phyloP scores from a whole-genome alignment of 2,113 vertebrate genomes.

The Entosphenus tridentatus region DNA sequence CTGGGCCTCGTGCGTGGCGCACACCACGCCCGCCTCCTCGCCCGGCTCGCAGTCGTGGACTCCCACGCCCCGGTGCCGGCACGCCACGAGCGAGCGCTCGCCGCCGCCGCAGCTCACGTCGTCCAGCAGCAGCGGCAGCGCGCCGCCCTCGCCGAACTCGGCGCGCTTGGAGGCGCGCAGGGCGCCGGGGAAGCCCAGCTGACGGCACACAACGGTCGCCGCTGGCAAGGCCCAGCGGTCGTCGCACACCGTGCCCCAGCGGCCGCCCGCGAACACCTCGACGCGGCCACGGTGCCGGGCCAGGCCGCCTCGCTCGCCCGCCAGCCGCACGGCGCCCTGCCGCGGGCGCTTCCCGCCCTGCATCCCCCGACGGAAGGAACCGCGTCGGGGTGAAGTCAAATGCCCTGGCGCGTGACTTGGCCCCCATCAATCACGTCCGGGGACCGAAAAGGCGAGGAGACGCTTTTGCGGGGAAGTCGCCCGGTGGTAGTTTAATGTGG shows the following conservation, averaged over 20 bases:
- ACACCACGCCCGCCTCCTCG: slow-evolving; percentile 67
- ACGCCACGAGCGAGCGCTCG: slow-evolving; percentile 45
- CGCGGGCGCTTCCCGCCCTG: slow-evolving; percentile 4
- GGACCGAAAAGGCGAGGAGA: too few species aligned
- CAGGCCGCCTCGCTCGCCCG: slow-evolving; percentile 13
- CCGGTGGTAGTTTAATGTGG: too few species aligned
- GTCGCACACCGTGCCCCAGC: slow-evolving; percentile 74
- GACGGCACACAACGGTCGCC: slow-evolving; percentile 47
- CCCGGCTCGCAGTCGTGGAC: slow-evolving; percentile 50
- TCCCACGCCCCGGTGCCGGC: slow-evolving; percentile 32
- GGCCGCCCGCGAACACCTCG: slow-evolving; percentile 34
- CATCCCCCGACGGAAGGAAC: too few species aligned
- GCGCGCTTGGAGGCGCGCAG: slow-evolving; percentile 41
- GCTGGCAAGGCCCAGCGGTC: slow-evolving; percentile 39
- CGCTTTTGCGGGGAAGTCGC: too few species aligned
- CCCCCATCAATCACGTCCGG: too few species aligned
- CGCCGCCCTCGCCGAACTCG: slow-evolving; percentile 44
- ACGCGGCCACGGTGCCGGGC: slow-evolving; percentile 31
- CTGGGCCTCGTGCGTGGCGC: slow-evolving; percentile 17
- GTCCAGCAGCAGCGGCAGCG: slow-evolving; percentile 47
- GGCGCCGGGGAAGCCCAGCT: slow-evolving; percentile 41
- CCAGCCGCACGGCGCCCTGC: slow-evolving; percentile 35
- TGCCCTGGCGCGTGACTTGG: too few species aligned
- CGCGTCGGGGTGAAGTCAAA: too few species aligned
- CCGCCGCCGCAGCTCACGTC: slow-evolving; percentile 44